Percentiles rank a stretch among this genome's conserved stretches.
Evolutionary conservation across 1,140 invertebrate genomes (phyloP).

Genomic region (Cylas formicarius): DNA sequence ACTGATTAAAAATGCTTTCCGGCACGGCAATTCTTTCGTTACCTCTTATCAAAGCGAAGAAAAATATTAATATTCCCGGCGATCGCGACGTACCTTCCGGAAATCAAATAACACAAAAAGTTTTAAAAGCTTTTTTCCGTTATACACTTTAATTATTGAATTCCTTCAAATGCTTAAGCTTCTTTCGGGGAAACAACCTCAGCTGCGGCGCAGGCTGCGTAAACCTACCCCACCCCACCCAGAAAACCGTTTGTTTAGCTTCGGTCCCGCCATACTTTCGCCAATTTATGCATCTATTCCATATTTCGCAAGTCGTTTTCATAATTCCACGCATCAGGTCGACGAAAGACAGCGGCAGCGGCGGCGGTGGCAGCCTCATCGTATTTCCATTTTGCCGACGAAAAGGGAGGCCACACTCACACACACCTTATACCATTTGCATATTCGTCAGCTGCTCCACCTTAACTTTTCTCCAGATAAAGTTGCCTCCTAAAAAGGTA

Average conservation of each 20-base stretch:
- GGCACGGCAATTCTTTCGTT: no score
- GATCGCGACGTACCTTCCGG: no score
- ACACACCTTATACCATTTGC: constrained; percentile 35
- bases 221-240: constrained; percentile 1
- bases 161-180: constrained; percentile 14
- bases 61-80: no score
- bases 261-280: constrained; percentile 14
- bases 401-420: constrained; percentile 16
- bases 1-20: no score
- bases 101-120: no score
- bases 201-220: constrained; percentile 11
- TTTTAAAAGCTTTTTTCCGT: no score
- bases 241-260: constrained; percentile 19
- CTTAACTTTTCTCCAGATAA: constrained; percentile 40
- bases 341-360: constrained; percentile 31
- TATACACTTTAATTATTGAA: constrained; percentile 22
- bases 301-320: constrained; percentile 45
- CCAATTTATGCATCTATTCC: constrained; percentile 43
- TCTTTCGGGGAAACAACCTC: constrained; percentile 15
- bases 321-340: constrained; percentile 43
- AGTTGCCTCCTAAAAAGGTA: constrained; percentile 35
- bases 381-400: constrained; percentile 39
- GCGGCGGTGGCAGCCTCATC: constrained; percentile 30
- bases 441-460: constrained; percentile 41
- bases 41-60: no score